A percentile compares a stretch with the other conserved stretches of the same genome.
These are phyloP conservation scores for Zosterops hypoxanthus DNA, from an alignment of 2,113 vertebrate species.

Conservation along the genomic window DNA sequence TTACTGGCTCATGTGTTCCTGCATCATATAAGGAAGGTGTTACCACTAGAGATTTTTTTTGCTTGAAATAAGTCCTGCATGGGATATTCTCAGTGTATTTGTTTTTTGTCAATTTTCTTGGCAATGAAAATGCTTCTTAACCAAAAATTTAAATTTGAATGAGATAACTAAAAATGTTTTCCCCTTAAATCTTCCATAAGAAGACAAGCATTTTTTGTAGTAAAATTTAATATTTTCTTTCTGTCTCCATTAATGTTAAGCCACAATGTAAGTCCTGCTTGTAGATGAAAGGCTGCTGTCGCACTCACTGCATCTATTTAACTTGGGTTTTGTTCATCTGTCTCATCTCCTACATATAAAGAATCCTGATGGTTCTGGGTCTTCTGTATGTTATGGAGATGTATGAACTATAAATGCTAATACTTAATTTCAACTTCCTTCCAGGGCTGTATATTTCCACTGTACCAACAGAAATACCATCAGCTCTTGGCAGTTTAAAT, in stretches of 20 bases:
- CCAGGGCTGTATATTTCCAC: neutral
- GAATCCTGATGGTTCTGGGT: neutral
- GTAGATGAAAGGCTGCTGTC: neutral
- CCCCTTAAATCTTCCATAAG: neutral
- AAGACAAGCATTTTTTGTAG: neutral
- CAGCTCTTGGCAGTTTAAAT: neutral
- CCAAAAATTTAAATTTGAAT: neutral
- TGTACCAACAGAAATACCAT: neutral
- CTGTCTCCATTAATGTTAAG: neutral
- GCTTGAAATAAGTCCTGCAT: neutral
- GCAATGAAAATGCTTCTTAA: neutral
- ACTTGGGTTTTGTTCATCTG: neutral
- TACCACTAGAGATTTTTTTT: neutral
- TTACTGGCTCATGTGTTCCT: neutral
- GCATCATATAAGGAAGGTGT: neutral
- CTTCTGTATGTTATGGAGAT: neutral
- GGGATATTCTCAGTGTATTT: neutral
- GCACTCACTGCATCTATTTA: neutral
- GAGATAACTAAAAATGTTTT: neutral
- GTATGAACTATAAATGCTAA: neutral
- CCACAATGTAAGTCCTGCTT: neutral
- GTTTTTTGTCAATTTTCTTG: neutral
- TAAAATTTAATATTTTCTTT: neutral
- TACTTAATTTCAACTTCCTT: neutral
- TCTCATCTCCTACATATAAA: neutral